Evolutionary conservation across 2,113 vertebrate genomes (phyloP), one percentile per base, ranked within the genome.

Genomic region (Haplochromis burtoni): DNA sequence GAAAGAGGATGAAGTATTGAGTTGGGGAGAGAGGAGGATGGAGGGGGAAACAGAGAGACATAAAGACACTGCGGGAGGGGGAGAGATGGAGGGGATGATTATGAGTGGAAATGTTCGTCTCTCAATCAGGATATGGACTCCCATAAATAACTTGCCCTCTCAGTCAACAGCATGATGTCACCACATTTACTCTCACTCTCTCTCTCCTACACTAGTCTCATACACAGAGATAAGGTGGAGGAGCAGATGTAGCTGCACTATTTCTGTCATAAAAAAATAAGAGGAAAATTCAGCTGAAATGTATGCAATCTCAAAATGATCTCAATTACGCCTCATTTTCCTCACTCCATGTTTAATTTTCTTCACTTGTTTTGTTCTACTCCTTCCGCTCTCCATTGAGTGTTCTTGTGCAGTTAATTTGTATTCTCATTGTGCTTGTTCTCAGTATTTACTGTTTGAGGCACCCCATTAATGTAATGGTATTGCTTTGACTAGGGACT

Each of bases 61-160:
- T 80, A 45, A 38, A 84, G 73, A 73, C 21, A 54, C 4, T 29
- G 57, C 78, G 24, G 19, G 79, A 38, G 79, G 49, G 38, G 68
- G 55, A n/a, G 26, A 51, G 85, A 85, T 57, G 71, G 66, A 86
- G 89, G 24, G 79, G 86, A 84, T 89, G 71, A 92, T 91, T 93
- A 87, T 89, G 86, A 93, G 89, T 89, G 87, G 86, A 88, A 91
- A 88, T 71, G 63, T 88, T 91, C 61, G 73, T 89, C 89, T 87
- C 93, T 93, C 91, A 94, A 94, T 95, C 91, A 92, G 91, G 91
- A 94, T 92, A 94, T 94, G 91, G 92, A 86, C 88, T 82, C 59
- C 79, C 85, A 94, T 93, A 93, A 94, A 95, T 93, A 92, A 89
- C 88, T 57, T 57, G 71, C 82, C 63, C 85, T 90, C 88, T 57